phyloP scores from a whole-genome alignment of 2,113 vertebrate species.

The Aphyosemion australe region DNA sequence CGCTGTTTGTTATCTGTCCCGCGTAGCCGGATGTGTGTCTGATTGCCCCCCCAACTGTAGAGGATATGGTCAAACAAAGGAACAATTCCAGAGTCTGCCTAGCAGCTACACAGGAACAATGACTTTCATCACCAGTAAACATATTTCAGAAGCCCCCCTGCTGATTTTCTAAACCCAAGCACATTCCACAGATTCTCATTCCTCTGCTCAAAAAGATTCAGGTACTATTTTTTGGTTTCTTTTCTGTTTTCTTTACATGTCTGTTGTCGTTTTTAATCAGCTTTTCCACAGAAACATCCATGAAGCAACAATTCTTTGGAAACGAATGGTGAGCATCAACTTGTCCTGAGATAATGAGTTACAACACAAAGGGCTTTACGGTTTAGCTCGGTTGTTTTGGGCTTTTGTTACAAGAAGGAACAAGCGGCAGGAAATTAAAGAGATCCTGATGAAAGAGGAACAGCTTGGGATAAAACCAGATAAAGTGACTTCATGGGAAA shows the following conservation, averaged over 20 bases:
- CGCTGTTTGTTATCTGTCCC: constrained; percentile 40
- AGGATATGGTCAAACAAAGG: constrained; percentile 74
- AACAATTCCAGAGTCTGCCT: constrained; percentile 60
- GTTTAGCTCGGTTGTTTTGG: constrained; percentile 6
- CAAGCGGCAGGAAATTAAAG: constrained; percentile 57
- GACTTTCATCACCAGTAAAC: constrained; percentile 41
- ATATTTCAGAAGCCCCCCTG: constrained; percentile 49
- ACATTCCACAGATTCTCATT: constrained; percentile 47
- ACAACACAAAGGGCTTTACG: not conserved
- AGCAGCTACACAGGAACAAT: constrained; percentile 64
- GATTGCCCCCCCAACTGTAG: constrained; percentile 52
- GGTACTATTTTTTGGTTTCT: constrained; percentile 5
- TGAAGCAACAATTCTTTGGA: not conserved
- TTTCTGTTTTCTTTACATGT: not conserved
- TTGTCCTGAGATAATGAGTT: not conserved
- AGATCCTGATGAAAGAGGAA: constrained; percentile 43
- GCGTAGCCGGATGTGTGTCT: constrained; percentile 52
- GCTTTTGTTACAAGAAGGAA: constrained; percentile 48
- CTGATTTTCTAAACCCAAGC: constrained; percentile 37
- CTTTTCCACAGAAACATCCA: not conserved
- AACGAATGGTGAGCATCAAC: not conserved
- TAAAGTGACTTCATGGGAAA: constrained; percentile 16
- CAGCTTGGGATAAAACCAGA: constrained; percentile 14
- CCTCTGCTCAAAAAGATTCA: not conserved
- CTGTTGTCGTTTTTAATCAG: too few species aligned